Evolutionary conservation across 2,888 invertebrate species (phyloP).

Genomic region (Dynastes grantii): DNA sequence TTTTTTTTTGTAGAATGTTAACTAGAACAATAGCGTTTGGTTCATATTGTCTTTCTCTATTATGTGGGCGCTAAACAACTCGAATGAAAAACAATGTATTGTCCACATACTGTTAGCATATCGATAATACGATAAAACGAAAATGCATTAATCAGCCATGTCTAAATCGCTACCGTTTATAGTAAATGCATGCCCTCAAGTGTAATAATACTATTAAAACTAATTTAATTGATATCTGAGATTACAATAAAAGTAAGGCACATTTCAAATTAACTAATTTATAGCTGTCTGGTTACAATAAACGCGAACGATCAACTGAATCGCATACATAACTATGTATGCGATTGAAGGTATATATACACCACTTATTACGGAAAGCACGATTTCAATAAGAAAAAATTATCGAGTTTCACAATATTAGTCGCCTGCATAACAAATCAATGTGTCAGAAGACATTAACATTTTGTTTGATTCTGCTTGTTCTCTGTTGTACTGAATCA

Average conservation of each 20-base stretch:
- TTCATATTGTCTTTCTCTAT: slow-evolving; percentile 46
- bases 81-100: slow-evolving; percentile 32
- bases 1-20: slow-evolving; percentile 41
- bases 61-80: slow-evolving; percentile 41
- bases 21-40: slow-evolving; percentile 46
- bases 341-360: no score
- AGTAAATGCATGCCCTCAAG: slow-evolving; percentile 17
- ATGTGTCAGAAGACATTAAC: slow-evolving; percentile 49
- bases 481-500: slow-evolving; percentile 36
- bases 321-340: no score
- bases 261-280: slow-evolving; percentile 5
- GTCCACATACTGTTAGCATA: slow-evolving; percentile 34
- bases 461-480: slow-evolving; percentile 44
- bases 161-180: slow-evolving; percentile 47
- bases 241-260: background rate
- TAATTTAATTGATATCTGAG: background rate
- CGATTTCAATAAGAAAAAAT: slow-evolving; percentile 24
- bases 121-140: slow-evolving; percentile 23
- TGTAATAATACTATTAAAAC: background rate
- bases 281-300: background rate
- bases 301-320: no score
- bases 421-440: slow-evolving; percentile 46
- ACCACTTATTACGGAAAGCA: slow-evolving; percentile 9
- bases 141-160: slow-evolving; percentile 30
- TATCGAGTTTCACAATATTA: slow-evolving; percentile 43